phyloP scores from a whole-genome alignment of 2,113 vertebrate genomes.

The Larimichthys polyactis region DNA sequence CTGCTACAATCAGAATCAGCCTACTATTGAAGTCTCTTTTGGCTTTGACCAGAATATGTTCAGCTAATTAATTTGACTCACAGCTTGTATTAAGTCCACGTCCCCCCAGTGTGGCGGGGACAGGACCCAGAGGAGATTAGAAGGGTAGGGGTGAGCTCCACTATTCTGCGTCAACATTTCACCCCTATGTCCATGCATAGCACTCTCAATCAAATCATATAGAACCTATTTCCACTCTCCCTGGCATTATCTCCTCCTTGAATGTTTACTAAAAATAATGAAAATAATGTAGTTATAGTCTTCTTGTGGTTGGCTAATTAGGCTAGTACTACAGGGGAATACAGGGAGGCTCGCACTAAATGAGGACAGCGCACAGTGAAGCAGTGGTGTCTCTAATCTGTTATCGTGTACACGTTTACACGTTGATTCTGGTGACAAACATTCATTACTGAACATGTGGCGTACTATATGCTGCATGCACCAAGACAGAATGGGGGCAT shows the following conservation, averaged over 20 bases:
- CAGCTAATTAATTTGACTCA: slow-evolving; percentile 69
- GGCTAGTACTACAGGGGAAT: slow-evolving; percentile 65
- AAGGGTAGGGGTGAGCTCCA: slow-evolving; percentile 4
- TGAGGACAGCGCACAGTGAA: slow-evolving; percentile 61
- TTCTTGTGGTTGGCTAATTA: slow-evolving; percentile 63
- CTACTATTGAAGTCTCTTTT: slow-evolving; percentile 33
- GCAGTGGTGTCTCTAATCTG: slow-evolving; percentile 27
- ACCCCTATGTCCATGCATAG: not conserved
- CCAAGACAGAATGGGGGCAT: slow-evolving; percentile 61
- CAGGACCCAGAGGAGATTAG: slow-evolving; percentile 47
- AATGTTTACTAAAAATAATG: slow-evolving; percentile 54
- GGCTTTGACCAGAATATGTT: slow-evolving; percentile 51
- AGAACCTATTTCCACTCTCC: slow-evolving; percentile 36
- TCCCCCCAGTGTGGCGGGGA: slow-evolving; percentile 31
- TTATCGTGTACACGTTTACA: slow-evolving; percentile 33
- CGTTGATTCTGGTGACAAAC: slow-evolving; percentile 36
- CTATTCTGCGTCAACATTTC: slow-evolving; percentile 36
- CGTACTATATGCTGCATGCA: slow-evolving; percentile 9
- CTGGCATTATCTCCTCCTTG: slow-evolving; percentile 26
- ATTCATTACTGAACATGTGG: slow-evolving; percentile 35
- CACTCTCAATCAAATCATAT: slow-evolving; percentile 16
- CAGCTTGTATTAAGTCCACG: slow-evolving; percentile 50
- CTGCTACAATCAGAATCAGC: slow-evolving; percentile 17
- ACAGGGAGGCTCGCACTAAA: slow-evolving; percentile 46
- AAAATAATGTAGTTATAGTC: slow-evolving; percentile 28